Conservation (phyloP, 2,797 vertebrate species). For the Cercopithecus petaurista region DNA sequence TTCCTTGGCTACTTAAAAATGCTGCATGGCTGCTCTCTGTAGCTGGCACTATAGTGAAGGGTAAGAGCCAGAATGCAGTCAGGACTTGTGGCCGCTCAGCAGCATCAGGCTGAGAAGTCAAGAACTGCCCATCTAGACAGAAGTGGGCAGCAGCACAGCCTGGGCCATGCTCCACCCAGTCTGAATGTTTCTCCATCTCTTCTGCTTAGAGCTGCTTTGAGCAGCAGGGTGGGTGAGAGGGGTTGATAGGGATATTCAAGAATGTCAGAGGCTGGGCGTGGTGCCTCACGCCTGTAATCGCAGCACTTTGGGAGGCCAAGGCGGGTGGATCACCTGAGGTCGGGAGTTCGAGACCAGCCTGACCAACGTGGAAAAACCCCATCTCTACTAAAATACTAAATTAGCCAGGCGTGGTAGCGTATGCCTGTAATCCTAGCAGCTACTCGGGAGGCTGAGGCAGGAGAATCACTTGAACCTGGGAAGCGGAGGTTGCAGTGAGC, state of each 20-base stretch:
- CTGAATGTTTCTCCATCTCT: background rate
- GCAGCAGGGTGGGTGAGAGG: background rate
- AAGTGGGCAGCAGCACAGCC: background rate
- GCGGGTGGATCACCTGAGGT: too few species aligned
- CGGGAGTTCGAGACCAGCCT: too few species aligned
- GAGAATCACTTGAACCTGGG: too few species aligned
- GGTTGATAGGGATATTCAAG: background rate
- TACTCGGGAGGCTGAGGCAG: too few species aligned
- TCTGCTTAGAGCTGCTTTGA: background rate
- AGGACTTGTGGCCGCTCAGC: fast-evolving
- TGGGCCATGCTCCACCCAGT: background rate
- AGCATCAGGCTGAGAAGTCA: background rate
- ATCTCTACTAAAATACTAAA: too few species aligned
- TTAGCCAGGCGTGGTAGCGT: too few species aligned
- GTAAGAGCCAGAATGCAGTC: background rate
- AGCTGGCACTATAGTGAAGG: background rate
- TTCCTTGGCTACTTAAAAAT: background rate
- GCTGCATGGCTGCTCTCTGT: background rate
- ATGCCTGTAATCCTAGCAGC: too few species aligned
- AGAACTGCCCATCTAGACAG: background rate
- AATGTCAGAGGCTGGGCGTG: background rate
- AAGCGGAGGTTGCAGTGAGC: too few species aligned
- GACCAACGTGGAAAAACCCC: too few species aligned
- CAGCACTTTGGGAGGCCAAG: too few species aligned
- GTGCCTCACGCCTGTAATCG: too few species aligned